Evolutionary conservation across 2,113 vertebrate genomes (phyloP).

Genomic region (Etia nguti): DNA sequence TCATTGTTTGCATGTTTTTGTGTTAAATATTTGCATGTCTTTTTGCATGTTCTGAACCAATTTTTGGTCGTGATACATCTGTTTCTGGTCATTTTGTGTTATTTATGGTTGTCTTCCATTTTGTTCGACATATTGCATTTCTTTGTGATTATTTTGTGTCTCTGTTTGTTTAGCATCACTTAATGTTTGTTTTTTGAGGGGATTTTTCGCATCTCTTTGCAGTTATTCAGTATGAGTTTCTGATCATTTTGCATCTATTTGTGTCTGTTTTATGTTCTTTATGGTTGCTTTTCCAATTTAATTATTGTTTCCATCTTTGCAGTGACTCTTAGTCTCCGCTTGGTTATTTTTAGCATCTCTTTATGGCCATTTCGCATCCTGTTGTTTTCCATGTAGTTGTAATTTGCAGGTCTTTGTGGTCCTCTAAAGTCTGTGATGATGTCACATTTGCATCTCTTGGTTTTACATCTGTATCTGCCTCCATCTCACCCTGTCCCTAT

Average conservation of each 20-base stretch:
- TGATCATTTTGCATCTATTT: not conserved
- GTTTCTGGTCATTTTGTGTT: too few relatives aligned
- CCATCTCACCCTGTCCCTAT: not conserved
- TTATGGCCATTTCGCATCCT: not conserved
- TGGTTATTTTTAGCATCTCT: not conserved
- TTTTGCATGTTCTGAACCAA: too few relatives aligned
- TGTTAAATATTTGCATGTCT: too few relatives aligned
- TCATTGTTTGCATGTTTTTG: too few relatives aligned
- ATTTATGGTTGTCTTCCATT: too few relatives aligned
- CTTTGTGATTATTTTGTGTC: not conserved
- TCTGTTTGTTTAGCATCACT: not conserved
- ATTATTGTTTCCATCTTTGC: not conserved
- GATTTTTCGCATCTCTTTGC: not conserved
- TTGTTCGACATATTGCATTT: too few relatives aligned
- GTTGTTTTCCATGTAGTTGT: not conserved
- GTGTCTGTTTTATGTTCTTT: rapidly evolving
- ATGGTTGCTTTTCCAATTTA: not conserved
- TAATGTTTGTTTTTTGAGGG: too few relatives aligned
- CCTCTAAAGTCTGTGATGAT: not conserved
- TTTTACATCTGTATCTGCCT: not conserved
- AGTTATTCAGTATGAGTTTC: not conserved
- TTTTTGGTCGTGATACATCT: too few relatives aligned
- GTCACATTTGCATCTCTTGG: not conserved
- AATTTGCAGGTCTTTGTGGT: not conserved
- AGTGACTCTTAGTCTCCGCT: not conserved